Base-by-base conservation (phyloP, 2,113 vertebrate genomes). In the Cryptoleucopteryx plumbea region DNA sequence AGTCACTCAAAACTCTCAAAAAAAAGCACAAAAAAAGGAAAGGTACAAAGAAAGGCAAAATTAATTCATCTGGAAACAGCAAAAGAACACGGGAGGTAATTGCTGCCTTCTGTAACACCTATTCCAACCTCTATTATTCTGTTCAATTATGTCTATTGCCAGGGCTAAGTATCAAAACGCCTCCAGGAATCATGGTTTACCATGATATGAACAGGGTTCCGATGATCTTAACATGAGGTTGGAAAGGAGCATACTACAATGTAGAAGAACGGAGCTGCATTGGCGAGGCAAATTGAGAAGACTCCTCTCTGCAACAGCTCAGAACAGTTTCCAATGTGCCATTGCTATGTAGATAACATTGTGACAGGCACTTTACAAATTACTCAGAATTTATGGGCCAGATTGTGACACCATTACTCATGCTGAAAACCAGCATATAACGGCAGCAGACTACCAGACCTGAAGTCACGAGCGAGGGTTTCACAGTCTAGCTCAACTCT, bases 281-380 rank as follows among this genome's bases (percentile, higher is more conserved):
- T 14, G 26, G 14, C 42, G 31, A 88, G 68, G 62, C n/a, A 73
- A 81, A 67, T 4, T 6, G 75, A 83, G 85, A 88, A 79, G 38
- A 22, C 25, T 82, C 16, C 52, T 34, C 53, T 66, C 58, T 61
- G 31, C 79, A 50, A 2, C 75, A 73, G 79, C 59, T 68, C 19
- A 4, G 80, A 80, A 63, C 4, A 0, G 31, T 56, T 87, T 78
- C 94, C 61, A 65, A 7, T 31, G 32, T 86, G 68, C 68, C 67
- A 40, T 47, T 74, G 83, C 82, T 83, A 11, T 81, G 81, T 67
- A 86, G 94, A 91, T 88, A 96, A 88, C 4, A 6, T 1, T 70
- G 65, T 71, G 90, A 84, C 86, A 86, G 92, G 86, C 80, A 88
- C 73, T 96, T 84, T 58, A 86, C 77, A 93, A 94, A 95, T 75